Conservation (phyloP, 2,113 vertebrate genomes). For the Atractosteus spatula region DNA sequence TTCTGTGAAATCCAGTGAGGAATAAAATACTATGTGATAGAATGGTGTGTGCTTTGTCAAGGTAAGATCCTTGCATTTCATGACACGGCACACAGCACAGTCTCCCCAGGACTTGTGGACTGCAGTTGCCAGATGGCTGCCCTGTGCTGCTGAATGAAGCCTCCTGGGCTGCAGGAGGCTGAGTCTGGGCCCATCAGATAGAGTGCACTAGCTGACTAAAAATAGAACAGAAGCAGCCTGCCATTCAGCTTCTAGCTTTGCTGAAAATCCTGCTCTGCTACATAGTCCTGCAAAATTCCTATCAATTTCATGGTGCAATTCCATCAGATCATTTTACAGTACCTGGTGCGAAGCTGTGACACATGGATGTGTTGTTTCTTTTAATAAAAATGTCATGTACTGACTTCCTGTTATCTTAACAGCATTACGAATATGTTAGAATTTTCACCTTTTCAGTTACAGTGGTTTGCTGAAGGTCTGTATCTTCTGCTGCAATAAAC, state of each 20-base stretch:
- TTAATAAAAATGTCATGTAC: too few relatives aligned
- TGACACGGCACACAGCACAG: not conserved
- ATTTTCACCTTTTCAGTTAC: too few relatives aligned
- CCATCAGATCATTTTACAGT: too few relatives aligned
- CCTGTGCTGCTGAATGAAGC: not conserved
- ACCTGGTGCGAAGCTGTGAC: too few relatives aligned
- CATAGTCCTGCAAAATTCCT: not conserved
- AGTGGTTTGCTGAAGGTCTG: too few relatives aligned
- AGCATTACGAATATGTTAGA: too few relatives aligned
- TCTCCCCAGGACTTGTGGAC: not conserved
- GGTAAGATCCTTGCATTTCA: not conserved
- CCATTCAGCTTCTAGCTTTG: slow-evolving; percentile 18
- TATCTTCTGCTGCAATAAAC: too few relatives aligned
- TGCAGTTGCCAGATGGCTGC: not conserved
- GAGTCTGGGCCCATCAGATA: not conserved
- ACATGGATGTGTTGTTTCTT: too few relatives aligned
- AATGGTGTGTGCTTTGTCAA: not conserved
- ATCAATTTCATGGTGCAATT: not conserved
- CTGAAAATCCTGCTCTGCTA: not conserved
- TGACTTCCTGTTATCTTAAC: too few relatives aligned
- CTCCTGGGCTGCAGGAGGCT: slow-evolving; percentile 1
- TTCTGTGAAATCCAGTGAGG: not conserved
- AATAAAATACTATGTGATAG: not conserved
- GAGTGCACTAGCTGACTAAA: slow-evolving; percentile 8
- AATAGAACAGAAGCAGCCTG: slow-evolving; percentile 21